Evolutionary conservation across 2,113 vertebrate genomes (phyloP).

Genomic region (Condylura cristata): DNA sequence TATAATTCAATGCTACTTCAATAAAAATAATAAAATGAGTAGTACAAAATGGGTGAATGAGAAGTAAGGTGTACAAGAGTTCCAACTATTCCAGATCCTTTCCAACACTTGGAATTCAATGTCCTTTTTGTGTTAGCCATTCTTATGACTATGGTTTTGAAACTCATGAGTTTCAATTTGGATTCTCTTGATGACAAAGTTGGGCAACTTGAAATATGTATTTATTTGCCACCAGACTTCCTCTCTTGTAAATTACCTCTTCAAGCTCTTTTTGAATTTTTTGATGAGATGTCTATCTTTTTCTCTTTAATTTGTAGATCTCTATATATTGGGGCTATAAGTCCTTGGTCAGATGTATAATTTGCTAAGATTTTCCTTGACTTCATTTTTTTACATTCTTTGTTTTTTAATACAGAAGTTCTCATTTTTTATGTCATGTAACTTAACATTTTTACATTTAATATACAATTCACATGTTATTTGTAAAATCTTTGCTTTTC

Average conservation of each 20-base stretch:
- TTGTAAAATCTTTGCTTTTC: conserved; percentile 48
- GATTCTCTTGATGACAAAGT: neutral
- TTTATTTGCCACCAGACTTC: neutral
- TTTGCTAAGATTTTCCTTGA: neutral
- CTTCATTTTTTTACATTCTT: neutral
- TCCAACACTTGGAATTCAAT: neutral
- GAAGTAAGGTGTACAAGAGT: neutral
- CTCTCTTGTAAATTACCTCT: neutral
- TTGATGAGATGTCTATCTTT: neutral
- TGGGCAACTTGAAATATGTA: neutral
- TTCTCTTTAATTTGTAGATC: conserved; percentile 14
- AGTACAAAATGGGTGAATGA: no score
- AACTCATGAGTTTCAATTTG: neutral
- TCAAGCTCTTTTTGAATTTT: neutral
- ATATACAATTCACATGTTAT: neutral
- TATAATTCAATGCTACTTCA: no score
- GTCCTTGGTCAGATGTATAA: neutral
- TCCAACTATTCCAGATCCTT: conserved; percentile 8
- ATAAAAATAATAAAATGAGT: no score
- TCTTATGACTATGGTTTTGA: neutral
- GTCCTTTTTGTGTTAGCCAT: conserved; percentile 18
- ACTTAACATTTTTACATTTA: conserved; percentile 24
- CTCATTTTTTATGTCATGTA: neutral
- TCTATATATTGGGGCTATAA: neutral
- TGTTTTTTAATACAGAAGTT: neutral